Conservation (phyloP, 2,113 vertebrate species). For the Cyphomyrus discorhynchus region DNA sequence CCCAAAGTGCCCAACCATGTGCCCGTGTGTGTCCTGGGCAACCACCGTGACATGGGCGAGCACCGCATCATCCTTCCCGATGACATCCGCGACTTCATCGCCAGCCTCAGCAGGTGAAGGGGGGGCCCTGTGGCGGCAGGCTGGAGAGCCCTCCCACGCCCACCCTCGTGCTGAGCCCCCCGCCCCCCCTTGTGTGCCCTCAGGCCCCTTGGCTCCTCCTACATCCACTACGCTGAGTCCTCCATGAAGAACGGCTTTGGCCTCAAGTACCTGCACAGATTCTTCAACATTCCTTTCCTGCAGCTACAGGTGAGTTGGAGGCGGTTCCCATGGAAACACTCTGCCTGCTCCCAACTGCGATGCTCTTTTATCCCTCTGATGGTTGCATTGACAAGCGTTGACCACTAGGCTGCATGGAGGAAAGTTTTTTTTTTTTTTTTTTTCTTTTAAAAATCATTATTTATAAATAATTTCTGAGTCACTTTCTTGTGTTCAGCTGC, state of each 20-base stretch:
- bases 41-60: conserved; percentile 95
- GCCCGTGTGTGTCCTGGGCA: conserved; percentile 90
- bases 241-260: conserved; percentile 99
- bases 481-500: background rate
- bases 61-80: conserved; percentile 87
- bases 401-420: background rate
- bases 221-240: conserved; percentile 93
- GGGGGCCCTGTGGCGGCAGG: background rate
- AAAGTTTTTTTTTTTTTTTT: background rate
- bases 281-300: conserved; percentile 97
- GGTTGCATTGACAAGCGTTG: background rate
- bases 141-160: too few species aligned
- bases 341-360: background rate
- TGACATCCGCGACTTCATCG: conserved; percentile 80
- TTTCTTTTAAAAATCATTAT: background rate
- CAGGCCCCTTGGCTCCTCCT: conserved; percentile 88
- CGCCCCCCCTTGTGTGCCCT: background rate
- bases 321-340: background rate
- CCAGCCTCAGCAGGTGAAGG: conserved; percentile 76
- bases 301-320: conserved; percentile 79
- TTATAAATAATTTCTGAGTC: background rate
- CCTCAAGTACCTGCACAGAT: conserved; percentile 90
- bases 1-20: conserved; percentile 92
- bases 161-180: background rate
- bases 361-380: background rate